Base-by-base conservation (phyloP, 2,888 invertebrate genomes). In the Ophonus ardosiacus region DNA sequence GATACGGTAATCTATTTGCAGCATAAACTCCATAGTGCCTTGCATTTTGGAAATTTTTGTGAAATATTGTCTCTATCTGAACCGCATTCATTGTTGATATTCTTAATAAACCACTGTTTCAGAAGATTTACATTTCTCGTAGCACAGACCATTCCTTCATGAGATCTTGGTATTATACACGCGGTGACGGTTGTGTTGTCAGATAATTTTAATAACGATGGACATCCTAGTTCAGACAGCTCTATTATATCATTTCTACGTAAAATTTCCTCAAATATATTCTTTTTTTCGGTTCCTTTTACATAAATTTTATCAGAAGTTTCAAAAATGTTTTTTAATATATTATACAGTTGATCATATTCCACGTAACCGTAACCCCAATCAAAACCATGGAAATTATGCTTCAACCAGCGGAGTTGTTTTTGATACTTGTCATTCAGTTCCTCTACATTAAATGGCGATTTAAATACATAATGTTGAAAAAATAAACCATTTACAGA, bases 41-140 rank as follows among this genome's bases (percentile, higher is more conserved):
- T 59, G n/a, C 57, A 65, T 79, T 65, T 68, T 43, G 63, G 43
- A 76, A 76, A 51, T 57, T 7, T 24, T 13, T 6, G 7, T 18
- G 40, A 57, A 10, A 83, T 61, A 51, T 40, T 68, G 10, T 59
- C 6, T 17, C 78, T 56, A 79, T 85, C 78, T 10, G 59, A 10
- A 21, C 71, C 10, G 51, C 85, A 43, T 63, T 85, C 43, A 82
- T 56, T 80, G 7, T 79, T 86, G 38, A 31, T 31, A 31, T 56
- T 86, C 80, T 84, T 80, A 15, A 31, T 31, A 13, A 18, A 80
- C 63, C 80, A 31, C 4, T 31, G 18, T 59, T 21, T 10, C 24
- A 80, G 31, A 59, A 59, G 56, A 10, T 21, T 7, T 8, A 56
- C 57, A 24, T 78, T 78, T 24, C 7, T n/a, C 13, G 18, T 21